Evolutionary conservation across 2,797 vertebrate species (phyloP).

Genomic region (Protosalanx chinensis): DNA sequence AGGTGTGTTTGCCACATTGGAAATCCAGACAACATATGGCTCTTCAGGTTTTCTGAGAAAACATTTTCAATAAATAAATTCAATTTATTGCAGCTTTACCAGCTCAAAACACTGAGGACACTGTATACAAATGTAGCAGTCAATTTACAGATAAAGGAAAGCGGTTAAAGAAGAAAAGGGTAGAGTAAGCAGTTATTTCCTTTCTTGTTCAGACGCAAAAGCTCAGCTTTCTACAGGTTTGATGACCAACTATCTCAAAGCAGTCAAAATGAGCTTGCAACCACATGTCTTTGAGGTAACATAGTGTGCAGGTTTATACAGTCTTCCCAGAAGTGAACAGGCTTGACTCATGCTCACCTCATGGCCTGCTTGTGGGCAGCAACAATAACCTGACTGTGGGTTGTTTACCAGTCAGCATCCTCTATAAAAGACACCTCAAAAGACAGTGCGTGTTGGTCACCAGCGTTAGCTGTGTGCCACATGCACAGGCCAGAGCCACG

Average conservation of each 20-base stretch:
- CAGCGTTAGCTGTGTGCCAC: no score
- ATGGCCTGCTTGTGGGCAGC: no score
- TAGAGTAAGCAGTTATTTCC: constrained; percentile 1
- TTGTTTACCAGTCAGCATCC: no score
- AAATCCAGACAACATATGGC: not conserved
- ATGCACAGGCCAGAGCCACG: no score
- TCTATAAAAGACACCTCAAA: no score
- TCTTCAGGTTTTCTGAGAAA: not conserved
- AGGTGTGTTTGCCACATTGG: not conserved
- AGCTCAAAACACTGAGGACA: not conserved
- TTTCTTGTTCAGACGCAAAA: not conserved
- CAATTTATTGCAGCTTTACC: not conserved
- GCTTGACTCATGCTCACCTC: no score
- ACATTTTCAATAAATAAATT: no score
- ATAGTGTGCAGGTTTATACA: no score
- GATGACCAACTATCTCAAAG: not conserved
- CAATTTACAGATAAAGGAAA: not conserved
- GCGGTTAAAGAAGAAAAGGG: not conserved
- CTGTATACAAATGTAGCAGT: not conserved
- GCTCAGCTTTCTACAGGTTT: no score
- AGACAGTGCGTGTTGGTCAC: no score
- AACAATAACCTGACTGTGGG: no score
- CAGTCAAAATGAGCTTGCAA: not conserved
- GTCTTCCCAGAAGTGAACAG: no score
- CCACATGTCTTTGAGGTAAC: not conserved